These are phyloP conservation scores for Chelon auratus DNA, from an alignment of 2,797 vertebrate species.

Conservation along the genomic window DNA sequence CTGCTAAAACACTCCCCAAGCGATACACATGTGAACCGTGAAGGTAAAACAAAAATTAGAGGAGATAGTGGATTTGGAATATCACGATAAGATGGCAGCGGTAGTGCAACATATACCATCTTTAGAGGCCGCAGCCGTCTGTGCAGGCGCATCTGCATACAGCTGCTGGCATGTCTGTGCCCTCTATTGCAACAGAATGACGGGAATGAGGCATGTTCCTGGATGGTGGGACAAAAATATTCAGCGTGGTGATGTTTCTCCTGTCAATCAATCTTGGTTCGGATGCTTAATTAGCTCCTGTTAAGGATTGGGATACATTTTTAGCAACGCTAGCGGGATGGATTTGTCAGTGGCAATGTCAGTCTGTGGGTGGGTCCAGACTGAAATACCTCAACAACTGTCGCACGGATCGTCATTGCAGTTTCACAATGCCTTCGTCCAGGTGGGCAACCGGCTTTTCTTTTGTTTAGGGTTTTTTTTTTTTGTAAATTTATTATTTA, in stretches of 20 bases:
- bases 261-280: conserved; percentile 67
- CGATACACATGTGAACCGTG: conserved; percentile 69
- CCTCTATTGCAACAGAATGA: conserved; percentile 29
- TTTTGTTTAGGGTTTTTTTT: too few species aligned
- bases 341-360: neutral
- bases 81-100: conserved; percentile 39
- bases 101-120: conserved; percentile 40
- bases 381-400: neutral
- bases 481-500: too few species aligned
- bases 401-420: neutral
- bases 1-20: conserved; percentile 63
- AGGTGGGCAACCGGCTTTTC: too few species aligned
- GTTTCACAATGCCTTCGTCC: too few species aligned
- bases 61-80: conserved; percentile 13
- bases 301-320: conserved; percentile 17
- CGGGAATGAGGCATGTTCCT: conserved; percentile 24
- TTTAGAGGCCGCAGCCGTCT: conserved; percentile 77
- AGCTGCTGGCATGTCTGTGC: conserved; percentile 59
- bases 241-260: conserved; percentile 28
- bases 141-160: conserved; percentile 53
- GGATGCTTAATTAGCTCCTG: conserved; percentile 71
- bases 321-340: neutral
- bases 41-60: conserved; percentile 53
- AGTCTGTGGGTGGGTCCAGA: neutral
- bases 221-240: conserved; percentile 47